Base-by-base conservation (phyloP, 2,797 vertebrate species). In the Halcyon leucocephala region DNA sequence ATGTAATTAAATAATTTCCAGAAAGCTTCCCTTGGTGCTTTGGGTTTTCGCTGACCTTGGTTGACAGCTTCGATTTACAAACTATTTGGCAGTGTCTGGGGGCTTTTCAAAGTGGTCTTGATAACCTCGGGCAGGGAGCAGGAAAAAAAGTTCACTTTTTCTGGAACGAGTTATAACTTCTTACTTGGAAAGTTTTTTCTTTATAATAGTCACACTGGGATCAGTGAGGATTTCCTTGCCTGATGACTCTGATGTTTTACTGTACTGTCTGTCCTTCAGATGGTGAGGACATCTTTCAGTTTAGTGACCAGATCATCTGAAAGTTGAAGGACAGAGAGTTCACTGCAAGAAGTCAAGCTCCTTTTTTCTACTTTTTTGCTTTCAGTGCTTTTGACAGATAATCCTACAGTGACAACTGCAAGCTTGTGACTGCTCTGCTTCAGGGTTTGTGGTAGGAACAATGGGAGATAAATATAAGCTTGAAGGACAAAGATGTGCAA, bases 331-430 rank as follows among this genome's bases (percentile, higher is more conserved):
- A 78, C 48, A 74, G 51, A 41, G 4, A 42, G 16, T 70, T 67
- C 26, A 35, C 24, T 55, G 55, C 64, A 81, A 71, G 72, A 72
- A 90, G 39, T 60, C 51, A 71, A 44, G 21, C 69, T 93, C 9
- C 13, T 61, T 71, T 73, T 58, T 73, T 25, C 33, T 52, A 4
- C 37, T 41, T 69, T 7, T 61, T 25, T 52, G 25, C 70, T 71
- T 83, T 93, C 69, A 64, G 29, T 69, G 41, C 33, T 89, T 91
- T 86, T 90, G 80, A 94, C 46, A 89, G 49, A 81, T 73, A 60
- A 44, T 6, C 26, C 41, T 60, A 14, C 25, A 82, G 71, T 72
- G 74, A 65, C 31, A 86, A 52, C 31, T 55, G 28, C 25, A 33
- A 24, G 37, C 58, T 90, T 88, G 37, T 64, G 44, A 52, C 46